Percentiles rank a stretch among this genome's conserved stretches.
Conservation (phyloP, 2,797 vertebrate species). For the Tragopan temminckii region DNA sequence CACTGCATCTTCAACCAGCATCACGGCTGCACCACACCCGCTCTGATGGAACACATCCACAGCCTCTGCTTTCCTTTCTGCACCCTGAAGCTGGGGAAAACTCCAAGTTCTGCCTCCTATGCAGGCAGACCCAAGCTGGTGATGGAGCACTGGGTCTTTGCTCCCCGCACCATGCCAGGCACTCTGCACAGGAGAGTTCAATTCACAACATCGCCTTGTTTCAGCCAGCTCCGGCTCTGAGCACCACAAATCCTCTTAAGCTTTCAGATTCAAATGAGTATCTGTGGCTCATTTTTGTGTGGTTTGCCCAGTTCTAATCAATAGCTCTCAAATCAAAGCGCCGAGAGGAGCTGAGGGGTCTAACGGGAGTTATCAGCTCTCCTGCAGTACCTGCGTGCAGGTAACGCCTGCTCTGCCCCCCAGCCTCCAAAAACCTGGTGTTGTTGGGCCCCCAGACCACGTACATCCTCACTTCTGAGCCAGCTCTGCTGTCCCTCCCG, state of each 20-base stretch:
- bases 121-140: not conserved
- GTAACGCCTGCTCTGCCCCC: not conserved
- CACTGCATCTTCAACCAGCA: not conserved
- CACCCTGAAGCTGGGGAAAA: not conserved
- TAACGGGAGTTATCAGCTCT: fast-evolving
- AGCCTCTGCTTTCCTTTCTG: not conserved
- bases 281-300: fast-evolving
- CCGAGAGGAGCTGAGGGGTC: not conserved
- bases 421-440: not conserved
- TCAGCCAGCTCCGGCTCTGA: not conserved
- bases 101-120: not conserved
- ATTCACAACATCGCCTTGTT: fast-evolving
- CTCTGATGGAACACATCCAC: not conserved
- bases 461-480: fast-evolving
- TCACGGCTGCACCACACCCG: fast-evolving
- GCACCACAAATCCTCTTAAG: not conserved
- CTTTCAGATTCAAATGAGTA: fast-evolving
- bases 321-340: not conserved
- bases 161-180: not conserved
- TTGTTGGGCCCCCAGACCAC: not conserved
- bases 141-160: not conserved
- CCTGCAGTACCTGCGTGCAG: fast-evolving
- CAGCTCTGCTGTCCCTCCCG: not conserved
- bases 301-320: not conserved
- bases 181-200: fast-evolving